A percentile compares a stretch with the other conserved stretches of the same genome.
phyloP scores from a whole-genome alignment of 2,888 invertebrate species.

The Diloba caeruleocephala region DNA sequence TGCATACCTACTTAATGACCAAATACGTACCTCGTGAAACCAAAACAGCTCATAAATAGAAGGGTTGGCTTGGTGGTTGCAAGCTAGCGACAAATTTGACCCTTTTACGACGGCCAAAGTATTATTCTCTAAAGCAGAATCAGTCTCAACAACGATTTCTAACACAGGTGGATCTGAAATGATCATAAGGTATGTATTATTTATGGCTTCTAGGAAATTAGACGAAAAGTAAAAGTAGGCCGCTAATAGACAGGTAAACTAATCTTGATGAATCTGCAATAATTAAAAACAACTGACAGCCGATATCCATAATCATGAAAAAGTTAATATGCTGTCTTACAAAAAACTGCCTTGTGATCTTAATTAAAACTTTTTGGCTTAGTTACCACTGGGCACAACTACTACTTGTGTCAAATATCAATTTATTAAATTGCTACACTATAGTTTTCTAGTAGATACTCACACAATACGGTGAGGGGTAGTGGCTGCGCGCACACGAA shows the following conservation, averaged over 20 bases:
- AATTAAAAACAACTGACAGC: neutral
- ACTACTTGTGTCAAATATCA: too few relatives aligned
- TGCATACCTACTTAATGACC: too few relatives aligned
- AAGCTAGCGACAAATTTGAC: slow-evolving; percentile 72
- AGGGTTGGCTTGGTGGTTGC: slow-evolving; percentile 78
- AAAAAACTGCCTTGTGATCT: too few relatives aligned
- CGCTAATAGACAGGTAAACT: neutral
- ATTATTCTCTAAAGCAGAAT: slow-evolving; percentile 62
- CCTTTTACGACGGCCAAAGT: slow-evolving; percentile 75
- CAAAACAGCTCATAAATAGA: slow-evolving; percentile 74
- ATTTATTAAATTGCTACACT: too few relatives aligned
- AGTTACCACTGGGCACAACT: too few relatives aligned
- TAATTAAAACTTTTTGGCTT: too few relatives aligned
- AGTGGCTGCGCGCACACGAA: slow-evolving; percentile 73
- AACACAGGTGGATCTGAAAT: slow-evolving; percentile 76
- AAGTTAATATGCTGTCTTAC: slow-evolving; percentile 3
- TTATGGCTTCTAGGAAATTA: neutral
- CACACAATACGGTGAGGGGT: slow-evolving; percentile 77
- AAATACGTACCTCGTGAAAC: slow-evolving; percentile 74
- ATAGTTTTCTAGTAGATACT: slow-evolving; percentile 50
- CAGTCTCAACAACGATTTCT: slow-evolving; percentile 68
- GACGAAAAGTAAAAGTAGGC: slow-evolving; percentile 1
- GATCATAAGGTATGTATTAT: neutral
- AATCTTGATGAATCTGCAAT: neutral
- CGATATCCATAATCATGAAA: neutral